Conservation (phyloP, 2,797 vertebrate genomes). For the Danio choprae region DNA sequence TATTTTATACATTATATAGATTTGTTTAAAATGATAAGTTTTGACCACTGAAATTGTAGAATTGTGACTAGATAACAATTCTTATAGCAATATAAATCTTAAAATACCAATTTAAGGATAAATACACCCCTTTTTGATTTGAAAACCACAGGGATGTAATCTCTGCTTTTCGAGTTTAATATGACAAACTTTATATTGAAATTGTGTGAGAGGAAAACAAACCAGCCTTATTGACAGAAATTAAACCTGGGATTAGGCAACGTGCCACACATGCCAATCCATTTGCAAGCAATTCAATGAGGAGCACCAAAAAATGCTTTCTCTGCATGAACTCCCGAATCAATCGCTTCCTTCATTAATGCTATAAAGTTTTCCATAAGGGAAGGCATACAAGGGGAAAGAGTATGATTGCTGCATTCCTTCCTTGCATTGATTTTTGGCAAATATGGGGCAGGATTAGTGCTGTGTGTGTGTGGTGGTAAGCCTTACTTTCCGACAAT, state of each 20-base stretch:
- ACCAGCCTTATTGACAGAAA: constrained; percentile 66
- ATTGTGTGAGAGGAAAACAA: constrained; percentile 35
- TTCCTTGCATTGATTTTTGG: constrained; percentile 14
- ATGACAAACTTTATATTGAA: constrained; percentile 15
- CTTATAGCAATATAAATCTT: neutral
- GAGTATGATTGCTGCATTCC: neutral
- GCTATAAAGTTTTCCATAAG: constrained; percentile 31
- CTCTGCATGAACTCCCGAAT: constrained; percentile 27
- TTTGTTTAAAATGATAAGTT: neutral
- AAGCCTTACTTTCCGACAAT: constrained; percentile 91
- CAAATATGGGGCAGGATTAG: neutral
- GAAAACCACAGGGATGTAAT: constrained; percentile 5
- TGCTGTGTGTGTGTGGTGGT: neutral
- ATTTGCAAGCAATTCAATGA: neutral
- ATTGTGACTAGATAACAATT: neutral
- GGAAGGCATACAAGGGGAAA: neutral
- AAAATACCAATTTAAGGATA: constrained; percentile 22
- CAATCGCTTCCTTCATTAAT: constrained; percentile 30
- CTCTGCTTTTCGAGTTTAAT: constrained; percentile 35
- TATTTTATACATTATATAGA: too few relatives aligned
- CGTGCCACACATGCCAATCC: constrained; percentile 41
- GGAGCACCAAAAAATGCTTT: neutral
- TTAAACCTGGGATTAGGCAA: constrained; percentile 64
- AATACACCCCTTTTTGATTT: constrained; percentile 22
- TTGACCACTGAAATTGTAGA: neutral